Evolutionary conservation across 2,888 invertebrate species (phyloP).

Genomic region (Polymixis flavicincta): DNA sequence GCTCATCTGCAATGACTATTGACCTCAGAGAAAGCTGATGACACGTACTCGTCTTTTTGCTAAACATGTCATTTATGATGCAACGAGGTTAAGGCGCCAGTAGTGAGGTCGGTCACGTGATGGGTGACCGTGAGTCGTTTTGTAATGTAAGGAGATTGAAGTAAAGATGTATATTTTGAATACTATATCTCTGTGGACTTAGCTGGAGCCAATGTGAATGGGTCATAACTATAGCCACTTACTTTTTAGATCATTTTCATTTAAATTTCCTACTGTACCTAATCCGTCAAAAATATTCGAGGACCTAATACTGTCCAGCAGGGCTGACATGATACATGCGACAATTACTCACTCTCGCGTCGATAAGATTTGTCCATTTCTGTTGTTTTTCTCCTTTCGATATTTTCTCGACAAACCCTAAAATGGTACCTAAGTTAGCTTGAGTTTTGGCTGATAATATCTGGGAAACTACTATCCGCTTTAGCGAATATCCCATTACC

Average conservation of each 20-base stretch:
- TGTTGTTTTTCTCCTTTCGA: background rate
- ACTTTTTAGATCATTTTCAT: too few relatives aligned
- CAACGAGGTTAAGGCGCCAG: constrained; percentile 31
- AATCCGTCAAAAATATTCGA: too few relatives aligned
- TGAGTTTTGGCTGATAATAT: background rate
- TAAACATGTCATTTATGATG: constrained; percentile 43
- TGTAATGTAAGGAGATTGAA: background rate
- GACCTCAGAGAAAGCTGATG: constrained; percentile 62
- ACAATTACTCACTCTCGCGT: too few relatives aligned
- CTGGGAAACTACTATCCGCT: background rate
- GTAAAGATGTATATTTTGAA: background rate
- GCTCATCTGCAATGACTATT: constrained; percentile 50
- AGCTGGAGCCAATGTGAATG: background rate
- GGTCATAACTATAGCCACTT: background rate
- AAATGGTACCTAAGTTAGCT: background rate
- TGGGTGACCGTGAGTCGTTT: constrained; percentile 25
- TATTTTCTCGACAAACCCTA: background rate
- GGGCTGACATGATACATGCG: background rate
- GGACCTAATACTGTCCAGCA: background rate
- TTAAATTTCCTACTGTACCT: background rate
- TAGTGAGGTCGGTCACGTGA: constrained; percentile 17
- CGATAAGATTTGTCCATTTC: background rate
- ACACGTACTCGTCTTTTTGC: constrained; percentile 32
- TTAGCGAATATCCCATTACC: background rate
- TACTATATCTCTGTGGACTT: too few relatives aligned